A percentile compares a stretch with the other conserved stretches of the same genome.
These are phyloP conservation scores for Anadara kagoshimensis DNA, from an alignment of 1,140 invertebrate species.

Conservation along the genomic window DNA sequence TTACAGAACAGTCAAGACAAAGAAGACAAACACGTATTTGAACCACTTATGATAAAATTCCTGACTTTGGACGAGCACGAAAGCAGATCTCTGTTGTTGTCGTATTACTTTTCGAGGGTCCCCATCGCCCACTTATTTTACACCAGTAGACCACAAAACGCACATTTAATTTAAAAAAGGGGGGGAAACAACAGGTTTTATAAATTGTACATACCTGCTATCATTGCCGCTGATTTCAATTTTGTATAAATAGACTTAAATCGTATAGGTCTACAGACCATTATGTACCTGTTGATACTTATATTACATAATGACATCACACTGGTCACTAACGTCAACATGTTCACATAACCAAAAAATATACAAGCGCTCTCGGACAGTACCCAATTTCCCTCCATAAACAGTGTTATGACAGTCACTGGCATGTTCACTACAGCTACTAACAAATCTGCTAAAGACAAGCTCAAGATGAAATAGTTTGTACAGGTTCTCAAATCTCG, in stretches of 20 bases:
- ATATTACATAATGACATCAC: slow-evolving; percentile 41
- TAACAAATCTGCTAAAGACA: slow-evolving; percentile 40
- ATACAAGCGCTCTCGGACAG: slow-evolving; percentile 2
- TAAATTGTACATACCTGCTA: slow-evolving; percentile 20
- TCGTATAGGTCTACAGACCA: slow-evolving; percentile 38
- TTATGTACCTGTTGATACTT: slow-evolving; percentile 36
- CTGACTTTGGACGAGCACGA: too few relatives aligned
- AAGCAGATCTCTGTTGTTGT: too few relatives aligned
- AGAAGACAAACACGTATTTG: too few relatives aligned
- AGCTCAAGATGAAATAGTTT: slow-evolving; percentile 40
- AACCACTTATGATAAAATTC: too few relatives aligned
- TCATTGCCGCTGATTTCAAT: slow-evolving; percentile 28
- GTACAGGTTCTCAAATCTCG: slow-evolving; percentile 33
- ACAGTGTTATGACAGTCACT: slow-evolving; percentile 34
- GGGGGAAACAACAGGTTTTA: not conserved
- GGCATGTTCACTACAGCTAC: slow-evolving; percentile 47
- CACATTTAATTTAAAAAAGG: not conserved
- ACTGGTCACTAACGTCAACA: slow-evolving; percentile 37
- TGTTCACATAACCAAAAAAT: slow-evolving; percentile 36
- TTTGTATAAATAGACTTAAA: slow-evolving; percentile 35
- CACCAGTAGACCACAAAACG: too few relatives aligned
- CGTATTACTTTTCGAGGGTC: too few relatives aligned
- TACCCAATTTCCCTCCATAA: slow-evolving; percentile 20
- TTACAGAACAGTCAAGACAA: too few relatives aligned
- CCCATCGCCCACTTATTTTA: too few relatives aligned